A percentile compares a stretch with the other conserved stretches of the same genome.
These are phyloP conservation scores for Eilema caniola DNA, from an alignment of 2,888 invertebrate genomes.

Conservation along the genomic window DNA sequence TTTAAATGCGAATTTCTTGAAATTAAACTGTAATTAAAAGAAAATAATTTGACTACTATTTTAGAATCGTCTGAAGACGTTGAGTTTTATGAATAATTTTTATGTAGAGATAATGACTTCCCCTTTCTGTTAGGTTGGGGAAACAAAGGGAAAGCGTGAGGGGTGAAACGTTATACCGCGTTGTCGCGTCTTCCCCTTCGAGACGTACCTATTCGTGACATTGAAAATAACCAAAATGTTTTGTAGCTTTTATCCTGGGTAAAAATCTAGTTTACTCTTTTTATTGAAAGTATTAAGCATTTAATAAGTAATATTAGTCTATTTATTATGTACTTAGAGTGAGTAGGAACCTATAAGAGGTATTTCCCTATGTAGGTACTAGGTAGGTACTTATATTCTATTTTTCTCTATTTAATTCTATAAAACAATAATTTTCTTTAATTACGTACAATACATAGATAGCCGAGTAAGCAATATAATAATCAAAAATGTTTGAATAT, in stretches of 20 bases:
- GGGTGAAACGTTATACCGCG: conserved; percentile 23
- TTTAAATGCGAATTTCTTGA: not conserved
- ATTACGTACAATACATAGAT: not conserved
- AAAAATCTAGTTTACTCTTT: not conserved
- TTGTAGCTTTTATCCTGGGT: not conserved
- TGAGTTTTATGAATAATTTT: not conserved
- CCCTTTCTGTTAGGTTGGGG: conserved; percentile 22
- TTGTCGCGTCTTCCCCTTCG: conserved; percentile 5
- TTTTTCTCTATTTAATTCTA: not conserved
- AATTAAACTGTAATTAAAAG: not conserved
- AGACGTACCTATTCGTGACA: conserved; percentile 2
- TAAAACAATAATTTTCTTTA: not conserved
- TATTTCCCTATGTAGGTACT: not conserved
- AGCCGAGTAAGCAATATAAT: not conserved
- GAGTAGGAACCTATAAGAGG: not conserved
- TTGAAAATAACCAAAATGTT: conserved; percentile 9
- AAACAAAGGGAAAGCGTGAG: conserved; percentile 43
- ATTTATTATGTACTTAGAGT: not conserved
- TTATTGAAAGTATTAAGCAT: not conserved
- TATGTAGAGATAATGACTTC: conserved; percentile 16
- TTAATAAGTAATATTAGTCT: not conserved
- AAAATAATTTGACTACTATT: not conserved
- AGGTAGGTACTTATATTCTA: too few species aligned
- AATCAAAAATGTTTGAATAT: conserved; percentile 27
- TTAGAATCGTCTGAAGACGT: not conserved